A percentile compares a stretch with the other conserved stretches of the same genome.
phyloP scores from a whole-genome alignment of 2,113 vertebrate genomes.

The rabbit (Oryctolagus cuniculus) region mOryCun1.1 NC_091434.1:139766501-139767000 shows the following conservation, averaged over 20 bases:
- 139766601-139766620: slow-evolving; percentile 41
- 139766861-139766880: slow-evolving; percentile 61
- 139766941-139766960: slow-evolving; percentile 67
- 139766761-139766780: slow-evolving; percentile 67
- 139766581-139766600: slow-evolving; percentile 46
- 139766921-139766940: slow-evolving; percentile 75
- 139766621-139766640: slow-evolving; percentile 58
- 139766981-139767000: slow-evolving; percentile 77
- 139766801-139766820: slow-evolving; percentile 74
- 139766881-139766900: slow-evolving; percentile 60
- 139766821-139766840: slow-evolving; percentile 73
- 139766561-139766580: neutral
- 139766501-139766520: neutral
- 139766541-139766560: slow-evolving; percentile 9
- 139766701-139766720: slow-evolving; percentile 66
- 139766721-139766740: slow-evolving; percentile 65
- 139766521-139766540: slow-evolving; percentile 61
- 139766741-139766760: slow-evolving; percentile 76
- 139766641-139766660: slow-evolving; percentile 65
- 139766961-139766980: slow-evolving; percentile 64
- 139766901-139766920: slow-evolving; percentile 75
- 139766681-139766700: neutral
- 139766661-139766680: slow-evolving; percentile 47
- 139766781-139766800: slow-evolving; percentile 63
- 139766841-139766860: slow-evolving; percentile 70